A percentile compares a stretch with the other conserved stretches of the same genome.
Conservation (phyloP, 2,113 vertebrate species). For the Henicopernis longicauda region DNA sequence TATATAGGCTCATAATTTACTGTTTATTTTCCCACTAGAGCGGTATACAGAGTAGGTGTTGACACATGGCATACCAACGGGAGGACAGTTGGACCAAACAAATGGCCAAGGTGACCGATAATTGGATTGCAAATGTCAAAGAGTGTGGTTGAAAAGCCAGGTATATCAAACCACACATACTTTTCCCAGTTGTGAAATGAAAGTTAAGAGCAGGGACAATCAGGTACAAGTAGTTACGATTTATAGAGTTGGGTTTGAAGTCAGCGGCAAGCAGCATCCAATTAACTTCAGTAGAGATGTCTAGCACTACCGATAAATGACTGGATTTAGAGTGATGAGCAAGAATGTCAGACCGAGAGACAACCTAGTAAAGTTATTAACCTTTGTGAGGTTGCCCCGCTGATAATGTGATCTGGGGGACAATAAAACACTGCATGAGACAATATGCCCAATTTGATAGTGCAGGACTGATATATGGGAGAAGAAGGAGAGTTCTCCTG, state of each 20-base stretch:
- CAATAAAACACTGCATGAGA: background rate
- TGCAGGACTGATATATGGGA: background rate
- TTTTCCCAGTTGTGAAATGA: background rate
- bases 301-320: background rate
- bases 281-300: background rate
- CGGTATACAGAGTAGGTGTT: background rate
- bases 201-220: background rate
- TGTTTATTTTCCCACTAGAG: conserved; percentile 22
- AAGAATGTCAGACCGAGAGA: background rate
- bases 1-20: conserved; percentile 6
- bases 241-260: conserved; percentile 3
- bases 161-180: background rate
- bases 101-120: background rate
- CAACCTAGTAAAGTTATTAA: background rate
- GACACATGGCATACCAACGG: background rate
- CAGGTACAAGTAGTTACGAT: background rate
- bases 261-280: background rate
- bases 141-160: background rate
- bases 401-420: background rate
- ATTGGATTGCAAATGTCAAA: conserved; percentile 41
- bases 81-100: background rate
- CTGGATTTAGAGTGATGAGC: conserved; percentile 8
- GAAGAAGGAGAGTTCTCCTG: background rate
- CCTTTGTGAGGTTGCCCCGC: background rate
- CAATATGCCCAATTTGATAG: background rate